Percentiles rank a stretch among this genome's conserved stretches.
phyloP scores from a whole-genome alignment of 2,888 invertebrate species.

The Sesia bembeciformis region DNA sequence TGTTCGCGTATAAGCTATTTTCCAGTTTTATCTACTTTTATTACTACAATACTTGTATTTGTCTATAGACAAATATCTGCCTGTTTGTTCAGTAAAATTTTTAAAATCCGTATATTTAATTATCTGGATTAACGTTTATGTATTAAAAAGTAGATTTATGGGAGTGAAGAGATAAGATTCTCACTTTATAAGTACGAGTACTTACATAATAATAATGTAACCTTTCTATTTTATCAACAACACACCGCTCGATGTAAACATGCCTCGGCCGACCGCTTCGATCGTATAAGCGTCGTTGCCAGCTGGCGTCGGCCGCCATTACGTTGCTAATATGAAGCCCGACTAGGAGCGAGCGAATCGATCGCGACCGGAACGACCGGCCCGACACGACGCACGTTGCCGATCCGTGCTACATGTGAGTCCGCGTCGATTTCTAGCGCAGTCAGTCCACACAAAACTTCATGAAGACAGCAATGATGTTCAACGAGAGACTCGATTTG shows the following conservation, averaged over 20 bases:
- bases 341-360: slow-evolving; percentile 1
- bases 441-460: slow-evolving; percentile 4
- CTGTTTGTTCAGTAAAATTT: too few species aligned
- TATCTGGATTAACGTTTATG: too few species aligned
- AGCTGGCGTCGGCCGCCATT: slow-evolving; percentile 6
- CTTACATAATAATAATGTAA: too few species aligned
- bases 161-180: too few species aligned
- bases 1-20: too few species aligned
- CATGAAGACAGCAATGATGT: slow-evolving; percentile 12
- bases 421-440: background rate
- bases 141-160: too few species aligned
- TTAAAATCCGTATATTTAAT: too few species aligned
- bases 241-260: background rate
- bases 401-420: background rate
- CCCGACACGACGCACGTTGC: slow-evolving; percentile 7
- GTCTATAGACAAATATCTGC: too few species aligned
- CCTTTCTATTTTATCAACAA: too few species aligned
- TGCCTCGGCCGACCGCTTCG: background rate
- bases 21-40: too few species aligned
- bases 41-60: too few species aligned
- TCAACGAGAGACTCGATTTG: slow-evolving; percentile 41
- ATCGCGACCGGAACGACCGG: slow-evolving; percentile 3
- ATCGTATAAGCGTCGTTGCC: slow-evolving; percentile 9
- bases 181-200: too few species aligned
- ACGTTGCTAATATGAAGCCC: background rate